phyloP scores from a whole-genome alignment of 2,888 invertebrate species.

The Caenorhabditis sulstoni region DNA sequence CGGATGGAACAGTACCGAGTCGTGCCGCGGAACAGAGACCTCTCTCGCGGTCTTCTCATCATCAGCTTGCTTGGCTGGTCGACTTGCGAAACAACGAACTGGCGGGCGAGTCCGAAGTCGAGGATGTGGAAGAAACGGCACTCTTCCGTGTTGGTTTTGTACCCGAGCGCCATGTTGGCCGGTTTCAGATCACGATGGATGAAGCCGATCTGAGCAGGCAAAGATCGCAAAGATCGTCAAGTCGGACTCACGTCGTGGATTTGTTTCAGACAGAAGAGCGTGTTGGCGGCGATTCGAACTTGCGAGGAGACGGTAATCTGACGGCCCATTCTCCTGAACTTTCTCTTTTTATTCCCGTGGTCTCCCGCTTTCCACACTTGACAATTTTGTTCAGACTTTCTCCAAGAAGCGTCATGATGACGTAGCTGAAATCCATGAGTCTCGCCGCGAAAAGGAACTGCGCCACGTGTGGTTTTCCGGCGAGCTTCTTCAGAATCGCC shows the following conservation, averaged over 20 bases:
- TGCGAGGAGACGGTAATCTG: constrained; percentile 65
- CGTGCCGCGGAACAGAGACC: constrained; percentile 67
- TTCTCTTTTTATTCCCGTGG: neutral
- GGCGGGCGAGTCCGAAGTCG: constrained; percentile 74
- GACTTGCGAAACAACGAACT: constrained; percentile 58
- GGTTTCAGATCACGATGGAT: constrained; percentile 74
- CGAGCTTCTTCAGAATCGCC: constrained; percentile 56
- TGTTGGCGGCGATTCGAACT: constrained; percentile 69
- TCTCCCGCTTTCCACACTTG: constrained; percentile 4
- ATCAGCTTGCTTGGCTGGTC: constrained; percentile 43
- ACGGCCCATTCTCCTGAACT: constrained; percentile 48
- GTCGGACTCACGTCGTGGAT: constrained; percentile 70
- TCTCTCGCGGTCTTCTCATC: constrained; percentile 65
- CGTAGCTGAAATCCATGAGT: constrained; percentile 68
- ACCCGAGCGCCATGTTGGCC: constrained; percentile 60
- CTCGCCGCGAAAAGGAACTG: constrained; percentile 72
- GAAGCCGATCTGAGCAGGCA: constrained; percentile 62
- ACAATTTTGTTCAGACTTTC: constrained; percentile 61
- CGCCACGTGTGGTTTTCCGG: constrained; percentile 64
- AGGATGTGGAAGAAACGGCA: constrained; percentile 69
- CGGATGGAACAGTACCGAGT: constrained; percentile 70
- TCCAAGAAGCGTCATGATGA: constrained; percentile 76
- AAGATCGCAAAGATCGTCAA: too few relatives aligned
- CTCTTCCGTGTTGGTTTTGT: constrained; percentile 45
- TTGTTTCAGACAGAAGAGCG: constrained; percentile 75